phyloP scores from a whole-genome alignment of 2,797 vertebrate species.

The Acipenser transmontanus region DNA sequence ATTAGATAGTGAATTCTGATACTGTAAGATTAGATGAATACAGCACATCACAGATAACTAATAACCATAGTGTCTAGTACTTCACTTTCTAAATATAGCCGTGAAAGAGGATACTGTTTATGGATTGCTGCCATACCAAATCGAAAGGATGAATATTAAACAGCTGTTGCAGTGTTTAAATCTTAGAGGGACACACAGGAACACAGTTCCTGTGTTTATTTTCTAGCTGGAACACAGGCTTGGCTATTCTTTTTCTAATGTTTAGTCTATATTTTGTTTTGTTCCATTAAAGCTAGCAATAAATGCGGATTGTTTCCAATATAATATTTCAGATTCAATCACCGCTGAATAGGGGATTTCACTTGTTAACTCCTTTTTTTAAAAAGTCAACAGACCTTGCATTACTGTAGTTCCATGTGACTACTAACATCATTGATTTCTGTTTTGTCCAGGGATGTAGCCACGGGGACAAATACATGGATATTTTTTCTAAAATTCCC shows the following conservation, averaged over 20 bases:
- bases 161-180: constrained; percentile 21
- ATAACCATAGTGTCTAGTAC: constrained; percentile 19
- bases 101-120: constrained; percentile 12
- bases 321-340: constrained; percentile 5
- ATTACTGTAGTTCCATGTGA: too few species aligned
- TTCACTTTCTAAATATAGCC: constrained; percentile 23
- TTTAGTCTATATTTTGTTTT: constrained; percentile 10
- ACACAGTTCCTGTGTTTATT: neutral
- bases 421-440: too few species aligned
- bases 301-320: constrained; percentile 4
- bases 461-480: too few species aligned
- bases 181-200: neutral
- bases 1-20: constrained; percentile 7
- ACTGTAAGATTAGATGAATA: constrained; percentile 12
- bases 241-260: neutral
- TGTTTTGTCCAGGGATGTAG: too few species aligned
- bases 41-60: constrained; percentile 21
- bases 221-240: neutral
- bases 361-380: too few species aligned
- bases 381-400: too few species aligned
- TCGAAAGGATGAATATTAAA: constrained; percentile 24
- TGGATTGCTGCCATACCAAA: constrained; percentile 9
- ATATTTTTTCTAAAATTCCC: too few species aligned
- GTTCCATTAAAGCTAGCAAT: neutral
- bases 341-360: too few species aligned